Conservation (phyloP, 2,888 invertebrate species). For the Chirona hameri region DNA sequence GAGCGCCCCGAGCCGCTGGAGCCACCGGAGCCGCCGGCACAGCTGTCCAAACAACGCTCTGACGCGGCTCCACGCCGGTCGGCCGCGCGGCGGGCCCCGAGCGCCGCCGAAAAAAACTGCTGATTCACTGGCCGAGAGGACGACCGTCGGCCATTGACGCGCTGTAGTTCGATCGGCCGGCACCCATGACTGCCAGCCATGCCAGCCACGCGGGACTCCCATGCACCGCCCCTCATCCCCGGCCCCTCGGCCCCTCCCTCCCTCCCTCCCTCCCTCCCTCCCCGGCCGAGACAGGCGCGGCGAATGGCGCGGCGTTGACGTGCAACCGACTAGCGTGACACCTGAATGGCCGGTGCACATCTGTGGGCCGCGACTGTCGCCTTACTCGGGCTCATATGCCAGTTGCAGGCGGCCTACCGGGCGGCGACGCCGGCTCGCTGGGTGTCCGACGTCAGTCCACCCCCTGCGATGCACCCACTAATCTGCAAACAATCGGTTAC, state of each 20-base stretch:
- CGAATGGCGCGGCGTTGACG: background rate
- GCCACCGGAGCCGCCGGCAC: background rate
- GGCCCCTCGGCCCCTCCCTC: background rate
- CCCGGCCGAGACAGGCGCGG: too few species aligned
- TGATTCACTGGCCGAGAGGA: background rate
- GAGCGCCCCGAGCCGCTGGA: too few species aligned
- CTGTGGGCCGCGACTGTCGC: too few species aligned
- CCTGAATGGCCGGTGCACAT: too few species aligned
- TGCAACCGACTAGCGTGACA: background rate
- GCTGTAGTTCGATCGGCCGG: background rate
- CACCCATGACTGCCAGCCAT: background rate
- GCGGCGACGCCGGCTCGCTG: background rate
- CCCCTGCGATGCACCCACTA: background rate
- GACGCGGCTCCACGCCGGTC: background rate
- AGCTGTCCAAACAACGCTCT: constrained; percentile 10
- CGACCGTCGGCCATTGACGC: background rate
- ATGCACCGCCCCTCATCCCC: background rate
- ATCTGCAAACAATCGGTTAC: constrained; percentile 8
- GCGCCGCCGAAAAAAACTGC: background rate
- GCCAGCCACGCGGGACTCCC: too few species aligned
- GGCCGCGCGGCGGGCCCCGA: background rate
- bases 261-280: background rate
- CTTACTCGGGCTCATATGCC: too few species aligned
- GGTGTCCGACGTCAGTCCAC: background rate
- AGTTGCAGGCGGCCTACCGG: too few species aligned